Evolutionary conservation across 2,888 invertebrate species (phyloP).

Genomic region (Tribolium freemani): DNA sequence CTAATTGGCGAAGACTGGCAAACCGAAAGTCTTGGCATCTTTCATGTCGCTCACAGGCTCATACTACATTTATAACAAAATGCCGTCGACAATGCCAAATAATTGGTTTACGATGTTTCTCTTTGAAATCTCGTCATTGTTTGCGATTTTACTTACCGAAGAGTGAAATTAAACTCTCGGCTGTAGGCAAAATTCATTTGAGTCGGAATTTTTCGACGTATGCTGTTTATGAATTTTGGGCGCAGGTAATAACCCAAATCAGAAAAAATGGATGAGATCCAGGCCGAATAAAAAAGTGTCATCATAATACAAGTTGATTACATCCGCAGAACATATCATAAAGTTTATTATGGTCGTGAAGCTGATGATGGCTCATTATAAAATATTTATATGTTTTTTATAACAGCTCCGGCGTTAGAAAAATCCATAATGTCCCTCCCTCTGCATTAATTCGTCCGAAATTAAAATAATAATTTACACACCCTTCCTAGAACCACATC

Average conservation of each 20-base stretch:
- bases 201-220: constrained; percentile 29
- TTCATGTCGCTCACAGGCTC: constrained; percentile 26
- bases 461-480: constrained; percentile 35
- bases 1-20: constrained; percentile 14
- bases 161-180: constrained; percentile 45
- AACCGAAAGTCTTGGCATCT: constrained; percentile 10
- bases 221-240: constrained; percentile 32
- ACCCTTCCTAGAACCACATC: constrained; percentile 16
- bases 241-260: constrained; percentile 49
- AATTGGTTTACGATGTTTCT: constrained; percentile 31
- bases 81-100: constrained; percentile 32
- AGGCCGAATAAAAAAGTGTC: constrained; percentile 51
- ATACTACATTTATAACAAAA: constrained; percentile 25
- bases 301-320: constrained; percentile 53
- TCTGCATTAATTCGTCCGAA: constrained; percentile 19
- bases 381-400: constrained; percentile 54
- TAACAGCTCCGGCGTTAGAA: constrained; percentile 22
- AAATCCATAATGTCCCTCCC: constrained; percentile 21
- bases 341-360: constrained; percentile 51
- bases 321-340: constrained; percentile 50
- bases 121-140: constrained; percentile 44
- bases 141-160: constrained; percentile 45
- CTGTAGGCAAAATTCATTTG: constrained; percentile 32
- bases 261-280: constrained; percentile 49
- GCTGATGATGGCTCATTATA: constrained; percentile 53